Evolutionary conservation across 1,140 invertebrate species (phyloP).

Genomic region (Cydia splendana): DNA sequence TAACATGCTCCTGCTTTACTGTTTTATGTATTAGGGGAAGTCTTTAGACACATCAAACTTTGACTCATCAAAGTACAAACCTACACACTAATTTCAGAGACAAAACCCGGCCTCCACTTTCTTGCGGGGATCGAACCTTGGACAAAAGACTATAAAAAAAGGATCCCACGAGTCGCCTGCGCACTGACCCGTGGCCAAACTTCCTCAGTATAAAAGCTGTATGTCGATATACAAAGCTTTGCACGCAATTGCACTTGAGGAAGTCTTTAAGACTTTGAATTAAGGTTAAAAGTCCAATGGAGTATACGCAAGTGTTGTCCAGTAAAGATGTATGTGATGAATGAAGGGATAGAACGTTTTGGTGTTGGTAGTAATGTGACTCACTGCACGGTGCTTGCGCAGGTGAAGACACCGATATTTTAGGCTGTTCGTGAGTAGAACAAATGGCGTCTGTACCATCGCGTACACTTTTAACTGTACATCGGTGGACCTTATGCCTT

Average conservation of each 20-base stretch:
- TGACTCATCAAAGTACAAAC: neutral
- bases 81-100: neutral
- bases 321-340: neutral
- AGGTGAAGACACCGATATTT: slow-evolving; percentile 10
- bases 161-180: neutral
- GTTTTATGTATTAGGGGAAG: no score
- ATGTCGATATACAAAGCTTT: neutral
- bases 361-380: neutral
- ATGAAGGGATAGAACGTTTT: neutral
- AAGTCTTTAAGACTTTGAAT: neutral
- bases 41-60: neutral
- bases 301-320: neutral
- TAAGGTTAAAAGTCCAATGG: neutral
- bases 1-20: no score
- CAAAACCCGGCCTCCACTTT: neutral
- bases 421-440: neutral
- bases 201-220: neutral
- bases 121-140: slow-evolving; percentile 13
- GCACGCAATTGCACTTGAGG: neutral
- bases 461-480: no score
- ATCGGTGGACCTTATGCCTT: no score
- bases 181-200: neutral
- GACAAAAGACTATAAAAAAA: slow-evolving; percentile 13
- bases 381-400: neutral
- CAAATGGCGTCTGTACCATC: no score